Base-by-base conservation (phyloP, 1,140 invertebrate species). In the Penaeus chinensis region DNA sequence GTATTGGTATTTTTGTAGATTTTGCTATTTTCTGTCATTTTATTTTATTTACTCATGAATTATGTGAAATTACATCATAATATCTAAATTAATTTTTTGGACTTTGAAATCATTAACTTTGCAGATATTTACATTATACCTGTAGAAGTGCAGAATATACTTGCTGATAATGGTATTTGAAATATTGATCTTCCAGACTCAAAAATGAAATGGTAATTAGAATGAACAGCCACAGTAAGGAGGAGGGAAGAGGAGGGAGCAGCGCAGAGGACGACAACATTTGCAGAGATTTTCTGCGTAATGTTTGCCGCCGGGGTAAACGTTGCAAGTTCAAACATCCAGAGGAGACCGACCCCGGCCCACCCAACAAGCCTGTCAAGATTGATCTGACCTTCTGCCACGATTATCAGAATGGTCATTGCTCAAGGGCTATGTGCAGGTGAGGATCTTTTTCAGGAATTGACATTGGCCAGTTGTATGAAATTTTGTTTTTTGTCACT, bases 391-490 rank as follows among this genome's bases (percentile, higher is more conserved):
- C 94, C n/a, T 97, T 97, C 91, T 97, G 96, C 91, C 96, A 97
- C 91, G 96, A 97, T 91, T 97, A 94, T 92, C 96, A 97, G 92
- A 97, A 97, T 91, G 95, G 94, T 20, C 93, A 94, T 82, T 96
- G 95, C 91, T 93, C 93, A 24, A 93, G 95, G 90, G 92, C 93
- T 0, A 94, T 94, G 74, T 95, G 95, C 90, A 90, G 88, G 89
- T 90, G 22, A 85, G 88, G 62, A 54, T 54, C 54, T 54, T 16
- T 42, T 42, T 42, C 32, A 42, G 37, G 37, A 42, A 42, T 42
- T 42, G 7, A 42, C 37, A 42, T 4, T 42, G 37, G 37, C 37
- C 1, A 42, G 37, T 42, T 0, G 37, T 42, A 42, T 2, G 37
- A 42, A 7, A 7, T 42, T 42, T 42, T 42, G 0, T 42, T 42